A percentile compares a stretch with the other conserved stretches of the same genome.
Evolutionary conservation across 1,140 invertebrate genomes (phyloP).

Genomic region (Carposina sasakii): DNA sequence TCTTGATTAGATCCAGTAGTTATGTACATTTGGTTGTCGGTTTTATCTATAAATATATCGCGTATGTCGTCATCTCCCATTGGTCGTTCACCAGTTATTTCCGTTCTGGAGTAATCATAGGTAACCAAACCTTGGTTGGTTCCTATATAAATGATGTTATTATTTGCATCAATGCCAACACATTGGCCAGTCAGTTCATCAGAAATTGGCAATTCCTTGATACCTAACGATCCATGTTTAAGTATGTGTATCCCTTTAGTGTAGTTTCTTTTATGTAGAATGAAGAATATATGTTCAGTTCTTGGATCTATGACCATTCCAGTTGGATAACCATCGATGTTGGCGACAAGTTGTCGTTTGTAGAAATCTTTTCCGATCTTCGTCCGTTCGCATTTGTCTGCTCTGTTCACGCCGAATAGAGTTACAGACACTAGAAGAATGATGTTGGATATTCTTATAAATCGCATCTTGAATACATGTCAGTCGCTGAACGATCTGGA

Average conservation of each 20-base stretch:
- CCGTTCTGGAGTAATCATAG: slow-evolving; percentile 47
- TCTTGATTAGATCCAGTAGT: slow-evolving; percentile 50
- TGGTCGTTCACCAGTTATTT: slow-evolving; percentile 49
- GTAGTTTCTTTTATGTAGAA: slow-evolving; percentile 59
- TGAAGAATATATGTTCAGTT: slow-evolving; percentile 59
- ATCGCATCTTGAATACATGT: slow-evolving; percentile 36
- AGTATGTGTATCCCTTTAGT: slow-evolving; percentile 57
- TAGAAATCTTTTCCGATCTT: slow-evolving; percentile 57
- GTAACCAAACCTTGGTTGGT: slow-evolving; percentile 57
- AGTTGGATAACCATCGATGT: slow-evolving; percentile 56
- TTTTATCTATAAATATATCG: slow-evolving; percentile 58
- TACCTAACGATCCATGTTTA: slow-evolving; percentile 52
- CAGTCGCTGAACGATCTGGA: slow-evolving; percentile 17
- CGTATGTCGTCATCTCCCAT: slow-evolving; percentile 59
- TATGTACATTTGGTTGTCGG: slow-evolving; percentile 60
- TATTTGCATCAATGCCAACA: slow-evolving; percentile 40
- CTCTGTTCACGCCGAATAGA: neutral
- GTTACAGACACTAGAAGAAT: slow-evolving; percentile 20
- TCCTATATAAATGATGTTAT: slow-evolving; percentile 51
- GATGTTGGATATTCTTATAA: slow-evolving; percentile 9
- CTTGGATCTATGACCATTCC: slow-evolving; percentile 49
- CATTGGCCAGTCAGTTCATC: slow-evolving; percentile 57
- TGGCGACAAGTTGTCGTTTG: slow-evolving; percentile 53
- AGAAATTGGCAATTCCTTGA: slow-evolving; percentile 48
- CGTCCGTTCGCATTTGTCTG: slow-evolving; percentile 51